Conservation (phyloP, 2,888 invertebrate genomes). For the Cerastoderma edule region DNA sequence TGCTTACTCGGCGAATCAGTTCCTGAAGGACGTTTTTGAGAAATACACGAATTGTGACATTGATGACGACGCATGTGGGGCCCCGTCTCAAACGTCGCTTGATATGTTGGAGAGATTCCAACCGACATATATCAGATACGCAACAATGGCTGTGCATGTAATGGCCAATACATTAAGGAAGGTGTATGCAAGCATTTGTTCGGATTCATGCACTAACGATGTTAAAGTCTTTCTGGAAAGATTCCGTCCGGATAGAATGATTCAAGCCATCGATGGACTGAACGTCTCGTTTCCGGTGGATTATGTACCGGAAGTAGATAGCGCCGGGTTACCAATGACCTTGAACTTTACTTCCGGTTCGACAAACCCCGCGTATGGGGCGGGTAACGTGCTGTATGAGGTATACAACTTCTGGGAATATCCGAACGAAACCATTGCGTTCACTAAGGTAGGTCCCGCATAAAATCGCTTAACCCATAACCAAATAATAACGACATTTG, state of each 20-base stretch:
- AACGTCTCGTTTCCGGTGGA: neutral
- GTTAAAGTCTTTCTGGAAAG: neutral
- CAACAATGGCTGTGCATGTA: neutral
- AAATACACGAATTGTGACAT: neutral
- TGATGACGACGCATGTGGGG: neutral
- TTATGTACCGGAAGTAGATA: neutral
- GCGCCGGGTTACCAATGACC: neutral
- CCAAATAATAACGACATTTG: too few species aligned
- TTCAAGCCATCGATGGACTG: neutral
- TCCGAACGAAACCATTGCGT: neutral
- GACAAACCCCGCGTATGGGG: neutral
- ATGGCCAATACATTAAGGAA: neutral
- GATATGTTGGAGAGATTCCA: neutral
- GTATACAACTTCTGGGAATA: neutral
- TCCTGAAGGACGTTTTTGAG: neutral
- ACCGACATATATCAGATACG: slow-evolving; percentile 1
- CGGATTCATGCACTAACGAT: neutral
- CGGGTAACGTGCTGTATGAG: neutral
- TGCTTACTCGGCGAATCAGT: neutral
- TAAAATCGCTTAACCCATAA: too few species aligned
- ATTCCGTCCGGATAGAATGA: neutral
- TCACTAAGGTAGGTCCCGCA: slow-evolving; percentile 8
- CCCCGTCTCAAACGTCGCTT: neutral
- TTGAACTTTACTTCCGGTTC: neutral
- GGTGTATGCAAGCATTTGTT: neutral